These are phyloP conservation scores for Chloroclysta siterata DNA, from an alignment of 2,888 invertebrate genomes.

Conservation along the genomic window DNA sequence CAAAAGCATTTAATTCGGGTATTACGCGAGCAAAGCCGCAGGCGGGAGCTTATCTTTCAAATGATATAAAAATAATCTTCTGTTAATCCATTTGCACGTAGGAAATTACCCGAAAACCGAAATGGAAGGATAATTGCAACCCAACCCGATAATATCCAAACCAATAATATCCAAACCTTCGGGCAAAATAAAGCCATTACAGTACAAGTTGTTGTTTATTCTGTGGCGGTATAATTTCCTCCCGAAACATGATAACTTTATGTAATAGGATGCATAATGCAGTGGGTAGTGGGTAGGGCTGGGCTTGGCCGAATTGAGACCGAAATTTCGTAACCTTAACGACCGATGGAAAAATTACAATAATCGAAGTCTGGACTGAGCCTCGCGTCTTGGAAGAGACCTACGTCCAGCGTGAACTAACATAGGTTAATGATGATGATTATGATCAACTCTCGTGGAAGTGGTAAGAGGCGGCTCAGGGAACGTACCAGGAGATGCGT, in stretches of 20 bases:
- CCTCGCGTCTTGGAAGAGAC: too few relatives aligned
- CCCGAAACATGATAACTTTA: constrained; percentile 23
- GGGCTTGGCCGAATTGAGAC: constrained; percentile 6
- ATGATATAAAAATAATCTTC: constrained; percentile 13
- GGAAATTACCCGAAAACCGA: constrained; percentile 20
- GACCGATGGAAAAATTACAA: not conserved
- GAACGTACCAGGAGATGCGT: too few relatives aligned
- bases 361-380: not conserved
- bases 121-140: constrained; percentile 30
- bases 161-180: constrained; percentile 28
- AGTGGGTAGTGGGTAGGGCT: constrained; percentile 12
- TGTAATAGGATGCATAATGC: constrained; percentile 29
- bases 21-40: too few relatives aligned
- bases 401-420: too few relatives aligned
- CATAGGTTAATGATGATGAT: too few relatives aligned
- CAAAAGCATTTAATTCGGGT: too few relatives aligned
- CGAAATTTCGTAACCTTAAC: not conserved
- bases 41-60: not conserved
- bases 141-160: constrained; percentile 25
- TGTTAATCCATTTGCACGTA: constrained; percentile 24
- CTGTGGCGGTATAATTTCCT: constrained; percentile 25
- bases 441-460: too few relatives aligned
- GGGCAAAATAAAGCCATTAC: constrained; percentile 30
- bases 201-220: constrained; percentile 8
- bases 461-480: too few relatives aligned